Conservation (phyloP, 2,888 invertebrate genomes). For the Cyclophora albipunctata region DNA sequence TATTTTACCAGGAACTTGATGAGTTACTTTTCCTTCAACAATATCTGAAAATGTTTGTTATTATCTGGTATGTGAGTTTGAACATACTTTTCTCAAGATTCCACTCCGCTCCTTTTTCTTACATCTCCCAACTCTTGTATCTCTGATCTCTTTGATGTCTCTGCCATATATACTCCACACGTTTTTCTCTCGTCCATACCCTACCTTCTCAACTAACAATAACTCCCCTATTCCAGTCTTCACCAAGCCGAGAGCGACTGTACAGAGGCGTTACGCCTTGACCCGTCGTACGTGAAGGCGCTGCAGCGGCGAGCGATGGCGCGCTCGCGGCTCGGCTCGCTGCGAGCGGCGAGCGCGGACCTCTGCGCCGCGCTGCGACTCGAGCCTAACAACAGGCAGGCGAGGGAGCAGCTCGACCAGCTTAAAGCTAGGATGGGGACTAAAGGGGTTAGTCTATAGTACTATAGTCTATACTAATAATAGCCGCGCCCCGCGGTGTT, state of each 20-base stretch:
- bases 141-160: too few species aligned
- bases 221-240: slow-evolving; percentile 54
- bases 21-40: neutral
- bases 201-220: too few species aligned
- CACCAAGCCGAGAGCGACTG: slow-evolving; percentile 87
- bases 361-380: slow-evolving; percentile 80
- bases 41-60: neutral
- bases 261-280: slow-evolving; percentile 83
- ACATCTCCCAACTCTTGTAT: too few species aligned
- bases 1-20: neutral
- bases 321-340: slow-evolving; percentile 81
- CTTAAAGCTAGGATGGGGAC: slow-evolving; percentile 71
- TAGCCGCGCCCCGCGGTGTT: too few species aligned
- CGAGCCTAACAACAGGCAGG: slow-evolving; percentile 87
- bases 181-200: too few species aligned
- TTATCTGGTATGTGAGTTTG: too few species aligned
- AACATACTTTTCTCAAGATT: too few species aligned
- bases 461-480: too few species aligned
- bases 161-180: too few species aligned
- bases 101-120: too few species aligned
- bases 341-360: slow-evolving; percentile 82
- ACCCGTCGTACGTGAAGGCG: slow-evolving; percentile 88
- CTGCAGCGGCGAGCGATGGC: slow-evolving; percentile 87
- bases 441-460: slow-evolving; percentile 53
- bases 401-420: slow-evolving; percentile 75